Conservation (phyloP, 2,113 vertebrate species). For the Cyanocitta stelleri region DNA sequence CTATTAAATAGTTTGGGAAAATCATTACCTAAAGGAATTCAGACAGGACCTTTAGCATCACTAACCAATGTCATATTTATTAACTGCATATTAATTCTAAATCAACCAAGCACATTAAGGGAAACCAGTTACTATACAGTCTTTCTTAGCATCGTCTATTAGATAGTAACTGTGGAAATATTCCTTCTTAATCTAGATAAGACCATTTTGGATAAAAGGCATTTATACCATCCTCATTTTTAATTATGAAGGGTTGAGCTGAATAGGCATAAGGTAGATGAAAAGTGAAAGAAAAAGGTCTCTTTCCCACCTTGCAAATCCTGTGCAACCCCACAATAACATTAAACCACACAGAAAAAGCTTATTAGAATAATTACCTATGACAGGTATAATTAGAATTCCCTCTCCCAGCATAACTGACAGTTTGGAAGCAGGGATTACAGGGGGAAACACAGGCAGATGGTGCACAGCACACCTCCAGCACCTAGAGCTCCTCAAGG, state of each 20-base stretch:
- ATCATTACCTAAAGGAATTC: background rate
- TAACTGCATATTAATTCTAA: background rate
- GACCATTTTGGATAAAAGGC: background rate
- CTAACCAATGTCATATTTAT: background rate
- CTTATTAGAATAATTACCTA: background rate
- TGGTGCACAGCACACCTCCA: background rate
- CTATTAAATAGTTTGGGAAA: background rate
- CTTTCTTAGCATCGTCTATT: background rate
- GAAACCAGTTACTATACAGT: background rate
- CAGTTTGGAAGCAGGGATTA: background rate
- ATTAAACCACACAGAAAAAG: background rate
- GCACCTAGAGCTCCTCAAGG: background rate
- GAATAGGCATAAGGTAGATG: background rate
- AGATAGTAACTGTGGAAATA: background rate
- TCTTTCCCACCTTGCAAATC: background rate
- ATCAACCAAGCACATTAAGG: background rate
- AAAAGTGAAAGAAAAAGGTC: background rate
- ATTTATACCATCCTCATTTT: background rate
- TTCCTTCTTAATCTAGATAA: background rate
- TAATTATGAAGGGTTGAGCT: background rate
- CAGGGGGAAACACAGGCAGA: background rate
- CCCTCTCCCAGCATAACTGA: background rate
- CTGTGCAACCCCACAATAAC: background rate
- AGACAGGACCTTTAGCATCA: background rate
- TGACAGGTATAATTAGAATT: background rate